A percentile compares a stretch with the other conserved stretches of the same genome.
These are phyloP conservation scores for Leptarthrus brevirostris DNA, from an alignment of 2,888 invertebrate genomes.

Conservation along the genomic window DNA sequence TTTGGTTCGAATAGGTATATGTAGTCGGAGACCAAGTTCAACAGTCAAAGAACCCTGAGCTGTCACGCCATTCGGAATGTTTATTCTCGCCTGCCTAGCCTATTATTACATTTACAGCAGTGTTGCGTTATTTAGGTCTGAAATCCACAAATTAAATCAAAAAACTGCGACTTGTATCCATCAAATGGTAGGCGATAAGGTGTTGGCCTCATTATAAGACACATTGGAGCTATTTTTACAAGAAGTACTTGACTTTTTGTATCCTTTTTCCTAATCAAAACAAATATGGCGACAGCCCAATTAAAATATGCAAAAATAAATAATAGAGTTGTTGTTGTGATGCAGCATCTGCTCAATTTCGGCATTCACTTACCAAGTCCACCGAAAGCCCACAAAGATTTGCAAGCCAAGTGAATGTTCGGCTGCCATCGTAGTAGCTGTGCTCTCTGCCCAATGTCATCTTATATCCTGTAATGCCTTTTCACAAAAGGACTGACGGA, in stretches of 20 bases:
- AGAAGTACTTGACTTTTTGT: not conserved
- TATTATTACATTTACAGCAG: not conserved
- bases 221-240: too few relatives aligned
- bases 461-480: not conserved
- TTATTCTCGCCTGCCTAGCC: not conserved
- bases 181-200: too few relatives aligned
- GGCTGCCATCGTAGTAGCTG: conserved; percentile 76
- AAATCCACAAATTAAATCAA: too few relatives aligned
- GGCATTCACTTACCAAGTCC: conserved; percentile 77
- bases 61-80: not conserved
- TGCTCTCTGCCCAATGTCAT: conserved; percentile 55
- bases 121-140: too few relatives aligned
- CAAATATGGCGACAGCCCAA: conserved; percentile 40
- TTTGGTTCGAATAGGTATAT: too few relatives aligned
- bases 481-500: not conserved
- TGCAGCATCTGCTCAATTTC: too few relatives aligned
- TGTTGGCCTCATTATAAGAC: too few relatives aligned
- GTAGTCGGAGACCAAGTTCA: too few relatives aligned
- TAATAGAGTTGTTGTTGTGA: too few relatives aligned
- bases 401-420: conserved; percentile 76
- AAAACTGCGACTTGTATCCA: too few relatives aligned
- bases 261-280: conserved; percentile 31
- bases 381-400: conserved; percentile 78
- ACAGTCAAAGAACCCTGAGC: not conserved
- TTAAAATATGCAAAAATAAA: not conserved